Conservation (phyloP, 2,797 vertebrate genomes). For the Centropyge bicolor region DNA sequence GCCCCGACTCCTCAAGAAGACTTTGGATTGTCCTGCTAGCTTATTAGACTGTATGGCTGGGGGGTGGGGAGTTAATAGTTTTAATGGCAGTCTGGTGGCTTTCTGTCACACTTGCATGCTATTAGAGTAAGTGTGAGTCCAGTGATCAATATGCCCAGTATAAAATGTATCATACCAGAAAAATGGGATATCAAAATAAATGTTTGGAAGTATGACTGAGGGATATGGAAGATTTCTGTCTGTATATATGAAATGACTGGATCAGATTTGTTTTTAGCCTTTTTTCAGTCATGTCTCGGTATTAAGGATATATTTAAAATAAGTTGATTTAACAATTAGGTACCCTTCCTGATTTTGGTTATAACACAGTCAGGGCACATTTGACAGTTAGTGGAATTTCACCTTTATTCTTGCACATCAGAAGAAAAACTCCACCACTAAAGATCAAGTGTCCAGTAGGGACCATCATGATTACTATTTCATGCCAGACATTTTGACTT, state of each 20-base stretch:
- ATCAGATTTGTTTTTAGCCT: background rate
- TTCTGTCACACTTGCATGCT: constrained; percentile 25
- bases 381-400: background rate
- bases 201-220: background rate
- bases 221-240: background rate
- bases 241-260: background rate
- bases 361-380: too few relatives aligned
- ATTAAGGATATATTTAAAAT: background rate
- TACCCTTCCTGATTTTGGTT: too few relatives aligned
- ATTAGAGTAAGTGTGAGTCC: constrained; percentile 17
- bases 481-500: too few relatives aligned
- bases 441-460: background rate
- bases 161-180: background rate
- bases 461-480: background rate
- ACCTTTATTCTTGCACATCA: background rate
- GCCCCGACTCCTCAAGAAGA: constrained; percentile 26
- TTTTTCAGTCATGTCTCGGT: background rate
- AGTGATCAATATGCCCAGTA: constrained; percentile 30
- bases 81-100: constrained; percentile 48
- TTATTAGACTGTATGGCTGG: constrained; percentile 61
- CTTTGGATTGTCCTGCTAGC: constrained; percentile 58
- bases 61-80: constrained; percentile 52
- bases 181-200: background rate
- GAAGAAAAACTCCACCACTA: too few relatives aligned
- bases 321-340: background rate